Base-by-base conservation (phyloP, 2,888 invertebrate genomes). In the Pristionchus mayeri region DNA sequence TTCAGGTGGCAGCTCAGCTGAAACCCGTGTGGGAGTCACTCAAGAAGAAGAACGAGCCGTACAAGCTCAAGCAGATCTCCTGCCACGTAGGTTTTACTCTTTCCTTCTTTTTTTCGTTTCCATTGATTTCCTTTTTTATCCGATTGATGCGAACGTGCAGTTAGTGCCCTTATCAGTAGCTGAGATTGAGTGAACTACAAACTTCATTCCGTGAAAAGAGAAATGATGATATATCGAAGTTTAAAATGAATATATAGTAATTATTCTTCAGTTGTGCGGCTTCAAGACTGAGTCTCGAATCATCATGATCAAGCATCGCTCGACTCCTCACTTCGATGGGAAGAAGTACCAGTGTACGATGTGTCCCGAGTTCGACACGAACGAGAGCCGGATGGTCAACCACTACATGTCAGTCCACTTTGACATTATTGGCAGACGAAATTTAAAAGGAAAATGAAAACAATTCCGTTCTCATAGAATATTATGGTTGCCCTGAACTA, bases 21-120 rank as follows among this genome's bases (percentile, higher is more conserved):
- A 90, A 90, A 79, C 92, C 92, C 16, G 91, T 92, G 24, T 92
- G 91, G 92, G 90, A 92, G 75, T 85, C 88, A 0, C 85, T 92
- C 54, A 88, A 88, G 84, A 87, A 87, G 84, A 89, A 89, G 85
- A 92, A 92, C 82, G 90, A 90, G 67, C 89, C 90, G 16, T 92
- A 91, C 87, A 91, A 91, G 75, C 79, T 89, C 54, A 89, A 89
- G 79, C 78, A 86, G 60, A 81, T 83, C 4, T 85, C 85, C 11
- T 92, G 92, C 85, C 85, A 85, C 40, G 88, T 89, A 63, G 81
- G 85, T 57, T 18, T 44, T 50, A 34, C 21, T 48, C 21, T 40
- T 24, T 54, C 11, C 30, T 16, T 11, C 40, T 60, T 34, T n/a
- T 21, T 54, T 44, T 57, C 24, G 27, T 37, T 21, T 9, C 30